These are phyloP conservation scores for Umimayanthus kanabou DNA, from an alignment of 92 coral and sea anemone genomes.

Conservation along the genomic window DNA sequence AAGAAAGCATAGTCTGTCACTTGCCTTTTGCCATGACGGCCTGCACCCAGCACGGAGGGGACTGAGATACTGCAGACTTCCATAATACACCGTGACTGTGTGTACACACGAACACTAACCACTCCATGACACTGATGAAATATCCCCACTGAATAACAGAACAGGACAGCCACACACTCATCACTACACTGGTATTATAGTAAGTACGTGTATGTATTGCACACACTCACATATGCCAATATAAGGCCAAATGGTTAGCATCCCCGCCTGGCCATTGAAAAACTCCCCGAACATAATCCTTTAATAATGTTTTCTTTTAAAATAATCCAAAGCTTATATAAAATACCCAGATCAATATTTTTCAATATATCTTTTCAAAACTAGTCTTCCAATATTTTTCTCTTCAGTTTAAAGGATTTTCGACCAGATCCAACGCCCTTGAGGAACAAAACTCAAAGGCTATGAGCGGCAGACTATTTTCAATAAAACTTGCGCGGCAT, in stretches of 20 bases:
- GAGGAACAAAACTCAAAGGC: too few species aligned
- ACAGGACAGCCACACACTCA: neutral
- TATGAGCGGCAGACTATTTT: too few species aligned
- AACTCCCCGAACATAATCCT: too few species aligned
- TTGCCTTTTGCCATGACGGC: conserved; percentile 90
- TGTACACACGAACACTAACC: conserved; percentile 94
- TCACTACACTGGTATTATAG: neutral
- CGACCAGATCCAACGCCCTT: too few species aligned
- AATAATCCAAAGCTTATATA: too few species aligned
- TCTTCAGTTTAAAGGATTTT: too few species aligned
- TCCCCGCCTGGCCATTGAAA: too few species aligned
- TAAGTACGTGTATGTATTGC: neutral
- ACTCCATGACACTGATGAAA: conserved; percentile 87
- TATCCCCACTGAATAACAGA: conserved; percentile 78
- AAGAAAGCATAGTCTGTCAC: conserved; percentile 8
- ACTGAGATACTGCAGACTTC: conserved; percentile 49
- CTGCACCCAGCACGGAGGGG: conserved; percentile 89
- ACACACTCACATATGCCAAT: neutral
- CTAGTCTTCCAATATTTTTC: too few species aligned
- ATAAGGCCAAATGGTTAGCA: too few species aligned
- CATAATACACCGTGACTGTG: conserved; percentile 82
- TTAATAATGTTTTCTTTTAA: too few species aligned
- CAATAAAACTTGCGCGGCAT: too few species aligned
- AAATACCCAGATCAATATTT: too few species aligned
- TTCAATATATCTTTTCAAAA: neutral